phyloP scores from a whole-genome alignment of 53 echinoderm and acorn worm species.

The Glandiceps talaboti region DNA sequence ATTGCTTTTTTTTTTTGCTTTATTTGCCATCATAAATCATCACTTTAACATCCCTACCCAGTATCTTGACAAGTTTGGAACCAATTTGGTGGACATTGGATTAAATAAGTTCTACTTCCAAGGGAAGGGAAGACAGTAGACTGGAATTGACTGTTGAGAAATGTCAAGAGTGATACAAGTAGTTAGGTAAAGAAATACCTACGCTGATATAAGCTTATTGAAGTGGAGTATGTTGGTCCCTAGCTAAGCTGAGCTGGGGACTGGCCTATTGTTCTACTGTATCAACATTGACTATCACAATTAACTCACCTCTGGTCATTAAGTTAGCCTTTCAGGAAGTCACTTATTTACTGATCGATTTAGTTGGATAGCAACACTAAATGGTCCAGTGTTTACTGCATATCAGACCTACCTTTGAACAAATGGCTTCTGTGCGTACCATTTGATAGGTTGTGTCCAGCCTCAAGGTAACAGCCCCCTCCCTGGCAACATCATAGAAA shows the following conservation, averaged over 20 bases:
- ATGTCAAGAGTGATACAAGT: too few relatives aligned
- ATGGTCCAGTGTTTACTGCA: not conserved
- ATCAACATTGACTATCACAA: not conserved
- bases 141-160: too few relatives aligned
- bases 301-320: not conserved
- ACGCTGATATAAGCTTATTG: too few relatives aligned
- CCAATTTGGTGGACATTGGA: too few relatives aligned
- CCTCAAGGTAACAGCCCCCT: slow-evolving; percentile 54
- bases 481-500: slow-evolving; percentile 70
- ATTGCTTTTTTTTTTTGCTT: too few relatives aligned
- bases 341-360: not conserved
- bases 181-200: too few relatives aligned
- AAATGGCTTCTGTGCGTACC: slow-evolving; percentile 61
- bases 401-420: slow-evolving; percentile 54
- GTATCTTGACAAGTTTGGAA: too few relatives aligned
- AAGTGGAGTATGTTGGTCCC: not conserved
- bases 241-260: not conserved
- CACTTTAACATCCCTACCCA: too few relatives aligned
- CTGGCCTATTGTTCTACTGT: not conserved
- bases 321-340: not conserved
- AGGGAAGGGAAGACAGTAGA: too few relatives aligned
- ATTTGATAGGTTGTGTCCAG: slow-evolving; percentile 58
- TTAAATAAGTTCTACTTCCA: too few relatives aligned
- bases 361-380: not conserved
- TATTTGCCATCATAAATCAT: too few relatives aligned